Base-by-base conservation (phyloP, 2,113 vertebrate species). In the Rhineura floridana region DNA sequence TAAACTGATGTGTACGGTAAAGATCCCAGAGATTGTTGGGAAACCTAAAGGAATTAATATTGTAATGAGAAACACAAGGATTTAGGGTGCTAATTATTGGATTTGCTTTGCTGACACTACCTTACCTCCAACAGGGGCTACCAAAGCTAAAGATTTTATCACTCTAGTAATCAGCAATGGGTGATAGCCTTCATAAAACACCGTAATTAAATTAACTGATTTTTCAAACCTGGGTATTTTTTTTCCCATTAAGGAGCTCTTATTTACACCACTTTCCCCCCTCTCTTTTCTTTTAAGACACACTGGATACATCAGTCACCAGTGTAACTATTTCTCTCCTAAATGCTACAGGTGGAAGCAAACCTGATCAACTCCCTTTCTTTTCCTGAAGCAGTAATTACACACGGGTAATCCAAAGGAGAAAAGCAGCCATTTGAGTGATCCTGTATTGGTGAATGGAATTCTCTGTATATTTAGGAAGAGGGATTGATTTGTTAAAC, bases 41-140 rank as follows among this genome's bases (percentile, higher is more conserved):
- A 86, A 95, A 93, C 91, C 86, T 80, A 80, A 76, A 89, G 90
- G 92, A 95, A 94, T 90, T 91, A 93, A 96, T 93, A 94, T 89
- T 94, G 88, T 96, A 97, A 97, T 95, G 95, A 97, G 95, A 97
- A 96, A 95, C 96, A 95, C 90, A 92, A 93, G 95, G 46, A 89
- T 93, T 91, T 91, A 63, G 90, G 92, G 93, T 92, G 94, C 94
- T 94, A 93, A 90, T 95, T 94, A 91, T 93, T 93, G 95, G 94
- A 95, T 87, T 91, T 65, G 91, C 93, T 92, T 89, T 95, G 92
- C 93, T 83, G 94, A 96, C 89, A 92, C 92, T 84, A 30, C 89
- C 87, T 92, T 91, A 92, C 92, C 91, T 94, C 94, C 94, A 93
- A 94, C 78, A 73, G 94, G 94, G 87, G 89, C 90, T 94, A 94